Base-by-base conservation (phyloP, 2,113 vertebrate genomes). In the Spea bombifrons region DNA sequence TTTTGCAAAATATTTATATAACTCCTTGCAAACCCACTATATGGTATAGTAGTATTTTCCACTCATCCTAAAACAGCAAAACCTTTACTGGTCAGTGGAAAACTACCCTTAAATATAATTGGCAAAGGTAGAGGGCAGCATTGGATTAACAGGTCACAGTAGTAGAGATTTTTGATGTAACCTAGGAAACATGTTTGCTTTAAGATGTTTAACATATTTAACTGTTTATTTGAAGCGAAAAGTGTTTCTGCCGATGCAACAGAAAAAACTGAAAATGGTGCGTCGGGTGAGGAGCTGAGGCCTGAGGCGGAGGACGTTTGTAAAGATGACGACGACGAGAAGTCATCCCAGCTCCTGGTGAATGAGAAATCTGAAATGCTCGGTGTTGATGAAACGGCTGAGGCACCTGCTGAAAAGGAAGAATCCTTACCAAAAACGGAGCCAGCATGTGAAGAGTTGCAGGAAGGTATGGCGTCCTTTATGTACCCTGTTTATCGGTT, bases 261-360 rank as follows among this genome's bases (percentile, higher is more conserved):
- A 17, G 3, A 6, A 8, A 73, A 73, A 48, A 55, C 10, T 6
- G 77, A 80, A 43, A 80, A 67, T 48, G 48, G 67, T 9, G 49
- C 47, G 10, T 48, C 70, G 4, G 30, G 48, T 9, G 46, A 47
- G 30, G 77, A 80, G 47, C 10, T 8, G 6, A 50, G 43, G 6
- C 49, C 71, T n/a, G 12, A 15, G 46, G 49, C 46, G 3, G 69
- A 75, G 5, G 61, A 80, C 4, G 16, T 70, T 46, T 16, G 48
- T n/a, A 52, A 15, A 4, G 47, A 66, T 50, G 17, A 13, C 15
- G 45, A 67, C n/a, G 50, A 73, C 66, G n/a, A 87, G 52, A 86
- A 87, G 55, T 91, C 91, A 8, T 88, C 88, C 50, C 89, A 89
- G 17, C 87, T 91, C n/a, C 91, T 88, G 0, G 88, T 87, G 48